Evolutionary conservation across 1,140 invertebrate genomes (phyloP), one percentile per base, ranked within the genome.

Genomic region (Gonioctena quinquepunctata): DNA sequence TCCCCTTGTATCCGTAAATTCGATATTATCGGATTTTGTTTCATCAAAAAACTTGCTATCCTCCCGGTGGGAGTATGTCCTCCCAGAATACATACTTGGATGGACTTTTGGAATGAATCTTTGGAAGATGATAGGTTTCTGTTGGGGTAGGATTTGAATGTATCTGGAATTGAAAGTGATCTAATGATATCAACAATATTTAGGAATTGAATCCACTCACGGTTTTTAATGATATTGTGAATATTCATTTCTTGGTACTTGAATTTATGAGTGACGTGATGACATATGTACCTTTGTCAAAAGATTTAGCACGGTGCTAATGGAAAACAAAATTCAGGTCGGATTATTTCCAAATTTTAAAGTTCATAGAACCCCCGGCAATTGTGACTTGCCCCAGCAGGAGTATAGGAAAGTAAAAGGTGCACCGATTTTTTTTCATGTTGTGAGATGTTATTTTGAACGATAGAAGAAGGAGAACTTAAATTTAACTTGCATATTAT

Each of bases 1-100:
- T 65, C 70, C 8, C 79, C 81, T 65, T 77, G 72, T 4, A 82
- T 59, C 68, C 76, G 76, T 25, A 82, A 16, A 18, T 65, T 71
- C 5, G 78, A 79, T 13, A 81, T 63, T 18, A 81, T 42, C 4
- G 81, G 81, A 69, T 81, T 81, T 56, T 77, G 77, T 49, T 82
- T 82, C 23, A 81, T 22, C 6, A 82, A 72, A 21, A 80, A 73
- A 18, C 78, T 67, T 7, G 74, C 62, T 16, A 67, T 60, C 67
- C 71, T 72, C 2, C 81, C 80, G 3, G 77, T 64, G 1, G 74
- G 72, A 1, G 74, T 76, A 54, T 72, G 64, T 3, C 73, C 79
- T 2, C 80, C 79, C 18, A 82, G 68, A n/a, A 82, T 56, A 6
- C 71, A 68, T 33, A 82, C 79, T 56, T 80, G 68, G 3, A 75